Percentiles rank a stretch among this genome's conserved stretches.
phyloP scores from a whole-genome alignment of 2,888 invertebrate genomes.

The Apamea anceps region DNA sequence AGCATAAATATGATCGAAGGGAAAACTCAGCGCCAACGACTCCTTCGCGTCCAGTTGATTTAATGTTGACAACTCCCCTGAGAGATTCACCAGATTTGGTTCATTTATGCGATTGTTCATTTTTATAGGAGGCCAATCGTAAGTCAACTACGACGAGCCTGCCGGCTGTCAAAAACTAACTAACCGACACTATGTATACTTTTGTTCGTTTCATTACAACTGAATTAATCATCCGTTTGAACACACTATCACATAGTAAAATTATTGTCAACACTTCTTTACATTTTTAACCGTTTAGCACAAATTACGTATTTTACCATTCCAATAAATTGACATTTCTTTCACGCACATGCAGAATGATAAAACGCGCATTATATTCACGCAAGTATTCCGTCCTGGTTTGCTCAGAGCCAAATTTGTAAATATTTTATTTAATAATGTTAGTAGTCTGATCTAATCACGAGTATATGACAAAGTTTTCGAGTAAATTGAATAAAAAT shows the following conservation, averaged over 20 bases:
- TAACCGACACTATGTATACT: constrained; percentile 77
- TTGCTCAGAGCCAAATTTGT: constrained; percentile 71
- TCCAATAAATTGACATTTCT: constrained; percentile 84
- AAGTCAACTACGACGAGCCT: constrained; percentile 83
- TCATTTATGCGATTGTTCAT: constrained; percentile 89
- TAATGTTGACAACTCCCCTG: constrained; percentile 82
- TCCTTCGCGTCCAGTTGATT: constrained; percentile 88
- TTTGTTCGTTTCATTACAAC: constrained; percentile 85
- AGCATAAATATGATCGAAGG: constrained; percentile 94
- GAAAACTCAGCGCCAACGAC: constrained; percentile 90
- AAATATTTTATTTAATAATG: constrained; percentile 62
- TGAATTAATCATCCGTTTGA: constrained; percentile 69
- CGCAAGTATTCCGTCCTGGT: constrained; percentile 69
- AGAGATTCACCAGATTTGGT: constrained; percentile 88
- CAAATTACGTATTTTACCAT: constrained; percentile 75
- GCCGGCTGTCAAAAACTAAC: constrained; percentile 87
- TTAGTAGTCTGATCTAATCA: constrained; percentile 67
- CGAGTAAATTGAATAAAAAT: constrained; percentile 68
- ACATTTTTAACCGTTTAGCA: constrained; percentile 79
- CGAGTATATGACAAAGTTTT: constrained; percentile 63
- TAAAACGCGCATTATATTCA: constrained; percentile 81
- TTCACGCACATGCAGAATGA: constrained; percentile 86
- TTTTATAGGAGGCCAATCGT: constrained; percentile 82
- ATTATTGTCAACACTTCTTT: constrained; percentile 67
- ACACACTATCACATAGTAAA: constrained; percentile 67